Evolutionary conservation across 2,888 invertebrate species (phyloP).

Genomic region (Parnassius glacialis): DNA sequence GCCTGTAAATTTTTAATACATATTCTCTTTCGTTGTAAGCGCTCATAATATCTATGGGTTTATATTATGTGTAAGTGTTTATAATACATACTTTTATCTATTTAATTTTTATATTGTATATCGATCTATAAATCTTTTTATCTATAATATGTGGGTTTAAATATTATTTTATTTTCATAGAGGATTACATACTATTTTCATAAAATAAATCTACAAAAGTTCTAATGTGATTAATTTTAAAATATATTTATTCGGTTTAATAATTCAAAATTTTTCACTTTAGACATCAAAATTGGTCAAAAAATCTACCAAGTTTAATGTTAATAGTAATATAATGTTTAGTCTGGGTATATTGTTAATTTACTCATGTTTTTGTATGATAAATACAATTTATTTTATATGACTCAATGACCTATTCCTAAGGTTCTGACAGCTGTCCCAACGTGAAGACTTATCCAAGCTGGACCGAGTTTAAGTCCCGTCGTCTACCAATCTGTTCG

Average conservation of each 20-base stretch:
- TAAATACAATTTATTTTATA: neutral
- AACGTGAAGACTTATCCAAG: neutral
- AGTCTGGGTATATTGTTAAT: neutral
- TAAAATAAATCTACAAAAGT: too few species aligned
- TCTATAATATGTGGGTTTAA: too few species aligned
- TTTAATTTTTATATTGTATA: too few species aligned
- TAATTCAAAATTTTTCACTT: neutral
- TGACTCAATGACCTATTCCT: neutral
- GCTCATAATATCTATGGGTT: too few species aligned
- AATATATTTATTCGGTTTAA: neutral
- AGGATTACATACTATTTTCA: too few species aligned
- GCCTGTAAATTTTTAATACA: too few species aligned
- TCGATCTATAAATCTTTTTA: too few species aligned
- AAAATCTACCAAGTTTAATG: neutral
- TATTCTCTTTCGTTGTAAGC: too few species aligned
- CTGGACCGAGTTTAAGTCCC: conserved; percentile 20
- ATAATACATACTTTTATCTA: too few species aligned
- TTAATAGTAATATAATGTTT: neutral
- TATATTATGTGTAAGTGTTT: too few species aligned
- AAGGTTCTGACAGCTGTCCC: conserved; percentile 3
- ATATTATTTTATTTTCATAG: too few species aligned
- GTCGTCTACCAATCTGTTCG: conserved; percentile 13
- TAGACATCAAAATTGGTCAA: neutral
- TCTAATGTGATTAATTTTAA: too few species aligned
- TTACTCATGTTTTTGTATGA: neutral